These are phyloP conservation scores for Bujurquina vittata DNA, from an alignment of 2,113 vertebrate genomes.

Conservation along the genomic window DNA sequence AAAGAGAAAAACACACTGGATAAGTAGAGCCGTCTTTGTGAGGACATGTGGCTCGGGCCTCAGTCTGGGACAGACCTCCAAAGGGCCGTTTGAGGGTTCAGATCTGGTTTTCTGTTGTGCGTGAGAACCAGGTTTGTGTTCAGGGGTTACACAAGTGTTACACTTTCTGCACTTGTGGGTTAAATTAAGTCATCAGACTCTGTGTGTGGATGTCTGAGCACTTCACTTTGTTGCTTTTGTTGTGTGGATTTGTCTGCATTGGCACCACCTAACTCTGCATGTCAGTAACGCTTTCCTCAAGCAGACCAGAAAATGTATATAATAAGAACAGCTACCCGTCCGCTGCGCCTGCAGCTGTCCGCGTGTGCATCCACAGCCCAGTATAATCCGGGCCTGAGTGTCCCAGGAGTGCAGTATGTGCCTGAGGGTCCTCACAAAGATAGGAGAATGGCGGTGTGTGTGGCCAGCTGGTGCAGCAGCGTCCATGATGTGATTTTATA, in stretches of 20 bases:
- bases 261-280: neutral
- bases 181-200: neutral
- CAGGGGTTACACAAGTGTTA: neutral
- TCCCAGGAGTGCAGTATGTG: constrained; percentile 1
- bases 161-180: neutral
- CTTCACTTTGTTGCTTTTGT: neutral
- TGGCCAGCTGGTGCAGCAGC: constrained; percentile 38
- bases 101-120: neutral
- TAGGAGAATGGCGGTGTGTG: constrained; percentile 7
- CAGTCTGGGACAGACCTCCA: neutral
- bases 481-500: constrained; percentile 39
- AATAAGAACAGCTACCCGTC: neutral
- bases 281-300: accelerated
- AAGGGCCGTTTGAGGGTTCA: neutral
- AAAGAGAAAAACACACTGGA: constrained; percentile 23
- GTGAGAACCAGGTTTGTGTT: neutral
- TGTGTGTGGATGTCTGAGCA: neutral
- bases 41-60: neutral
- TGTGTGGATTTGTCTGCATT: neutral
- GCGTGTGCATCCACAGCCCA: neutral
- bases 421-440: neutral
- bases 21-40: neutral
- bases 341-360: neutral
- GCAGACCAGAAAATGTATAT: neutral
- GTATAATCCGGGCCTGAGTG: neutral